These are phyloP conservation scores for Bambusicola thoracicus DNA, from an alignment of 2,113 vertebrate species.

Conservation along the genomic window DNA sequence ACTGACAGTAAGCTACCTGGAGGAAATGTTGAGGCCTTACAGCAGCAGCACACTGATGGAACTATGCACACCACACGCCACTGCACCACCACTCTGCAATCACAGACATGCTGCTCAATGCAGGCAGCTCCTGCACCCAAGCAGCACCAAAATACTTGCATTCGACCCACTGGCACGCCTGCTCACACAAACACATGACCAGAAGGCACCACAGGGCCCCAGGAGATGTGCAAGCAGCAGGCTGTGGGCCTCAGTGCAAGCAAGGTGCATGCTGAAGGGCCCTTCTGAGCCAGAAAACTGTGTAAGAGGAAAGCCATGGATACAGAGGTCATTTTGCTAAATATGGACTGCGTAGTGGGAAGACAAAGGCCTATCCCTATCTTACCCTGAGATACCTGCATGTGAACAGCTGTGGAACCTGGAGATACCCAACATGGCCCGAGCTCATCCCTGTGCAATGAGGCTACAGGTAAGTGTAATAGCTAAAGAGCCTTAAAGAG, in stretches of 20 bases:
- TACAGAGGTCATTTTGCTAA: constrained; percentile 34
- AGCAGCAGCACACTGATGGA: not conserved
- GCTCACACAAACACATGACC: not conserved
- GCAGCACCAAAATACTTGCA: not conserved
- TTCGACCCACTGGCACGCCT: not conserved
- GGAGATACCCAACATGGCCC: not conserved
- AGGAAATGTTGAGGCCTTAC: not conserved
- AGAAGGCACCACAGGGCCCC: not conserved
- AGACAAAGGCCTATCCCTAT: constrained; percentile 36
- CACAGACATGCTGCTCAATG: not conserved
- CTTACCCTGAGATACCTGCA: not conserved
- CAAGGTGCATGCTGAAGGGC: not conserved
- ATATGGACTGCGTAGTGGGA: constrained; percentile 13
- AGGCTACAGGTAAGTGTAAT: not conserved
- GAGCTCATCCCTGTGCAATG: not conserved
- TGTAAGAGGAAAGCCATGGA: constrained; percentile 2
- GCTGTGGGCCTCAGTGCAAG: not conserved
- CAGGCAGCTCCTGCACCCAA: not conserved
- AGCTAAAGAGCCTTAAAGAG: not conserved
- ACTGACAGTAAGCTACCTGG: not conserved
- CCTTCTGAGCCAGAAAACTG: not conserved
- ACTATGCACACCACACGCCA: not conserved
- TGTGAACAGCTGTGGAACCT: not conserved
- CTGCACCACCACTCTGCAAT: not conserved
- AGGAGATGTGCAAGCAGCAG: not conserved